Percentiles rank a stretch among this genome's conserved stretches.
These are phyloP conservation scores for Rhingia rostrata DNA, from an alignment of 2,888 invertebrate genomes.

Conservation along the genomic window DNA sequence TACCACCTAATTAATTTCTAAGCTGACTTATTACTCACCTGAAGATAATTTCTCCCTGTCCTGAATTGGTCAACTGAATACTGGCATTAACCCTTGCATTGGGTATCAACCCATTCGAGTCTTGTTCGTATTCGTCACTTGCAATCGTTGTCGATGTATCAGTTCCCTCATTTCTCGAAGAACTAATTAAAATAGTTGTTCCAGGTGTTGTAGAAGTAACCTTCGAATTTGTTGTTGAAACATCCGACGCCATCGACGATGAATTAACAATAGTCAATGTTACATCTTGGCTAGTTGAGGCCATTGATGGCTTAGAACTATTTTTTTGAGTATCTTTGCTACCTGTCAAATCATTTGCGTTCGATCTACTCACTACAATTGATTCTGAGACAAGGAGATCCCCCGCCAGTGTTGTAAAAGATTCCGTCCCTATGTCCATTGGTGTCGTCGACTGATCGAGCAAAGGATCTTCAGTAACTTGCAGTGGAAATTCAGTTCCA, in stretches of 20 bases:
- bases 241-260: not conserved
- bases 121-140: constrained; percentile 53
- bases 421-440: constrained; percentile 28
- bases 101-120: constrained; percentile 56
- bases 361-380: constrained; percentile 26
- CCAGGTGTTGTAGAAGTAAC: constrained; percentile 18
- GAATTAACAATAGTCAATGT: constrained; percentile 5
- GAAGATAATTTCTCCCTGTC: constrained; percentile 53
- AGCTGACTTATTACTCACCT: constrained; percentile 45
- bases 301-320: not conserved
- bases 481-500: constrained; percentile 61
- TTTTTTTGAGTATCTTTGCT: constrained; percentile 1
- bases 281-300: not conserved
- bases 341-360: constrained; percentile 23
- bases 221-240: not conserved
- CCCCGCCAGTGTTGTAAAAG: constrained; percentile 8
- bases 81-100: constrained; percentile 64
- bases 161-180: constrained; percentile 35
- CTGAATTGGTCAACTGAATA: constrained; percentile 53
- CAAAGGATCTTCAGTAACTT: constrained; percentile 47
- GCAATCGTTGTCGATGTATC: constrained; percentile 19
- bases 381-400: constrained; percentile 50
- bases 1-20: not conserved
- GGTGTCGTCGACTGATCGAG: constrained; percentile 12
- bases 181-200: constrained; percentile 42